These are phyloP conservation scores for Dascillus cervinus DNA, from an alignment of 2,888 invertebrate species.

Conservation along the genomic window DNA sequence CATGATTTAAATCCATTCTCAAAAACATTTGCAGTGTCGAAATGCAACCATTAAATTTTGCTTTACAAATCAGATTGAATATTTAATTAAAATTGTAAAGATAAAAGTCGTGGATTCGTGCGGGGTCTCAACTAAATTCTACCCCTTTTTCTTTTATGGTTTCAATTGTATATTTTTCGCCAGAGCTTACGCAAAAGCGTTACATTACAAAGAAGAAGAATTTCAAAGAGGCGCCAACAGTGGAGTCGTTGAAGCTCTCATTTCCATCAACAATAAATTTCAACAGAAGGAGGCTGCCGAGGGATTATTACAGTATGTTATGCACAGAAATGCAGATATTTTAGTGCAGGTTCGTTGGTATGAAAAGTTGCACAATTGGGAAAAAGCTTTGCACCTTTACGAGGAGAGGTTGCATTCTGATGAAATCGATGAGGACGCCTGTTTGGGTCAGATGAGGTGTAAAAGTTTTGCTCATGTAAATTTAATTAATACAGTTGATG, in stretches of 20 bases:
- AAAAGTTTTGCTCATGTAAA: slow-evolving; percentile 1
- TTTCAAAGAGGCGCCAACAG: slow-evolving; percentile 77
- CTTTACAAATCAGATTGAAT: no score
- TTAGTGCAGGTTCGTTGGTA: slow-evolving; percentile 89
- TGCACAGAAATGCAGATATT: slow-evolving; percentile 62
- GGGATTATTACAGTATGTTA: slow-evolving; percentile 83
- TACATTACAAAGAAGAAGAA: slow-evolving; percentile 90
- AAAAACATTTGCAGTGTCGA: no score
- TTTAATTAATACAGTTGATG: slow-evolving; percentile 2
- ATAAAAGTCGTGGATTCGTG: no score
- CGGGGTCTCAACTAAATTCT: no score
- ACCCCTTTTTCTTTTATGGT: neutral
- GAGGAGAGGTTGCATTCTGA: slow-evolving; percentile 62
- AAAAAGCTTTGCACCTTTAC: slow-evolving; percentile 86
- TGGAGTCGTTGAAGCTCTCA: slow-evolving; percentile 86
- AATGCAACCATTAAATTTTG: no score
- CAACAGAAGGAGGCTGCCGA: slow-evolving; percentile 98
- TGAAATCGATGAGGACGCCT: slow-evolving; percentile 64
- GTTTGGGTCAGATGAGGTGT: slow-evolving; percentile 81
- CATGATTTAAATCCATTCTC: no score
- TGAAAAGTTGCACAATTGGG: slow-evolving; percentile 98
- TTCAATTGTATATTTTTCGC: slow-evolving; percentile 1
- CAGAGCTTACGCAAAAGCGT: slow-evolving; percentile 68
- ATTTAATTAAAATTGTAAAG: no score
- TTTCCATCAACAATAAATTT: slow-evolving; percentile 95